A percentile compares a stretch with the other conserved stretches of the same genome.
Conservation (phyloP, 2,888 invertebrate genomes). For the Drosophila limbata region DNA sequence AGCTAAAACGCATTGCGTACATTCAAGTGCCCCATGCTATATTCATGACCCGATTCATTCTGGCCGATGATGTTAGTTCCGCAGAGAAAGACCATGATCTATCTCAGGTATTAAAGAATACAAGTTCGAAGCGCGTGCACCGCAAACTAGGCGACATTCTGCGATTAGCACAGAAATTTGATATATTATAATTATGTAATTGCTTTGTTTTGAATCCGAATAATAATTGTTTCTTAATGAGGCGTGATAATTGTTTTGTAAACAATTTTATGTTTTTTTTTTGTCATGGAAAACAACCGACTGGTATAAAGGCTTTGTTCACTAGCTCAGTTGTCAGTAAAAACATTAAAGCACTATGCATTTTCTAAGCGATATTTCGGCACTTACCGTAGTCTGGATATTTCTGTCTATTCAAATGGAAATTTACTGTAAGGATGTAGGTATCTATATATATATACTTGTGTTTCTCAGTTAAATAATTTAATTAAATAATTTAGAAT, state of each 20-base stretch:
- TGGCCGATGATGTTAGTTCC: constrained; percentile 45
- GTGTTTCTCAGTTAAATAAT: neutral
- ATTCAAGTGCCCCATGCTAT: constrained; percentile 69
- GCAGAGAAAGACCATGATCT: constrained; percentile 26
- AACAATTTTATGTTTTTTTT: neutral
- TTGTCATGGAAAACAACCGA: constrained; percentile 4
- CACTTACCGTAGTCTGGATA: constrained; percentile 4
- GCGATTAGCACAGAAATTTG: constrained; percentile 52
- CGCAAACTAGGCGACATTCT: constrained; percentile 56
- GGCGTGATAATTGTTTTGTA: constrained; percentile 13
- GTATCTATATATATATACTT: neutral
- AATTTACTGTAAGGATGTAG: constrained; percentile 48
- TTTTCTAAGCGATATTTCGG: neutral
- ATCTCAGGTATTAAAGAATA: constrained; percentile 43
- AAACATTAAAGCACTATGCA: constrained; percentile 19
- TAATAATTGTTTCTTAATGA: constrained; percentile 34
- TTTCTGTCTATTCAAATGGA: constrained; percentile 4
- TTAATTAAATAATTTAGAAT: constrained; percentile 45
- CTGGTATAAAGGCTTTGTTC: neutral
- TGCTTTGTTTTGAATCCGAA: constrained; percentile 32
- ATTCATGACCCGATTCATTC: constrained; percentile 69
- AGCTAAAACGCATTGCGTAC: constrained; percentile 57
- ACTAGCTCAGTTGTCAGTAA: constrained; percentile 4
- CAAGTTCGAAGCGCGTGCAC: constrained; percentile 52
- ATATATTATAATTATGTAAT: constrained; percentile 51